Conservation (phyloP, 2,113 vertebrate species). For the Phylloscopus trochiloides region DNA sequence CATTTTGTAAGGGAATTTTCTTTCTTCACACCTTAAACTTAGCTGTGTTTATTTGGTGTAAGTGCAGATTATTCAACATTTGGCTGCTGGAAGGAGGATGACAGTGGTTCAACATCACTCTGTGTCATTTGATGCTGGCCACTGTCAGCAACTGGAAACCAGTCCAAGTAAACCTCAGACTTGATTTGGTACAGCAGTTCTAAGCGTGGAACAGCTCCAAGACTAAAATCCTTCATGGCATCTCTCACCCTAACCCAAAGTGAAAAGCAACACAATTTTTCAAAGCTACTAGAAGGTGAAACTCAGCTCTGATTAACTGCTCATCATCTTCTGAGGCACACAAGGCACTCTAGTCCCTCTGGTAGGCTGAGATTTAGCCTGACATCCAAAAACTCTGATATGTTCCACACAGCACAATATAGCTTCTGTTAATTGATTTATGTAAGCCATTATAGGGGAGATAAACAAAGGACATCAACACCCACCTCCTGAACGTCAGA, state of each 20-base stretch:
- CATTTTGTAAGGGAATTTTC: neutral
- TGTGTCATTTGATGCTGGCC: neutral
- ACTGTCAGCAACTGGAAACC: neutral
- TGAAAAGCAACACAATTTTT: neutral
- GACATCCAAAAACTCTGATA: neutral
- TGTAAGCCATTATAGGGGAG: neutral
- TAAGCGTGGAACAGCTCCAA: neutral
- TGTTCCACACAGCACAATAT: neutral
- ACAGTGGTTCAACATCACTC: neutral
- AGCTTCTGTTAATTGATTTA: neutral
- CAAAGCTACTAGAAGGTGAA: neutral
- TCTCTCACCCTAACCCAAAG: neutral
- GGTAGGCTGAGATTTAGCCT: neutral
- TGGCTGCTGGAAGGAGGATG: neutral
- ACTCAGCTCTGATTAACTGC: neutral
- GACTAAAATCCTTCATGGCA: neutral
- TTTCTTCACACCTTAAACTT: neutral
- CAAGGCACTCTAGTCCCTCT: neutral
- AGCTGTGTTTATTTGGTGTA: rapidly evolving
- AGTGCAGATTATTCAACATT: neutral
- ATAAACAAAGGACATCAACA: neutral
- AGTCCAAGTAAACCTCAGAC: neutral
- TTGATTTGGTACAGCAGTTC: neutral
- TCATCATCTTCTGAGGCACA: neutral
- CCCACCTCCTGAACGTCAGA: neutral